These are phyloP conservation scores for Lasioglossum albipes DNA, from an alignment of 1,140 invertebrate species.

Conservation along the genomic window DNA sequence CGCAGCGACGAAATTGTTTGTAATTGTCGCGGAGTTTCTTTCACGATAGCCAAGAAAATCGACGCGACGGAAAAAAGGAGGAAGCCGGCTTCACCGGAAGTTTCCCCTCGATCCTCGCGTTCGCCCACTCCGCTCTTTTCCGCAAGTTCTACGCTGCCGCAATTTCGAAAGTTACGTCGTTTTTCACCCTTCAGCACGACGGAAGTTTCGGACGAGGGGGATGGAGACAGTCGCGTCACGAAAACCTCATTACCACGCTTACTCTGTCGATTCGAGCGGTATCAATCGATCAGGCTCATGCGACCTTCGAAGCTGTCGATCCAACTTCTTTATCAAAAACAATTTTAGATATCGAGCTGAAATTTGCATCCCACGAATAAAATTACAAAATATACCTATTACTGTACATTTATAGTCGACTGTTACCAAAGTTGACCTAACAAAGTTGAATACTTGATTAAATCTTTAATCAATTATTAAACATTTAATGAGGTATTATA, in stretches of 20 bases:
- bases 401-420: no score
- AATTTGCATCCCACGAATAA: no score
- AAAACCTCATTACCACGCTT: constrained; percentile 5
- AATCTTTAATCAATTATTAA: no score
- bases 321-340: background rate
- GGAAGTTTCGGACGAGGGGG: constrained; percentile 17
- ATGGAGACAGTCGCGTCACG: constrained; percentile 5
- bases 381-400: no score
- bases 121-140: background rate
- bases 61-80: background rate
- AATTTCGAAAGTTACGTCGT: constrained; percentile 42
- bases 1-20: constrained; percentile 3
- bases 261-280: background rate
- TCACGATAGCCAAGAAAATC: background rate
- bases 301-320: background rate
- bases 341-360: no score
- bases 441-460: no score
- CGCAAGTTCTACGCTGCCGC: constrained; percentile 8
- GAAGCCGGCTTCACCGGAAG: background rate
- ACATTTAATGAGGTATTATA: no score
- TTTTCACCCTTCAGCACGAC: background rate
- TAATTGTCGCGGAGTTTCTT: constrained; percentile 1
- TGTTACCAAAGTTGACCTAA: no score
- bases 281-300: constrained; percentile 3
- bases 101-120: constrained; percentile 3